Evolutionary conservation across 2,797 vertebrate genomes (phyloP), one percentile per base, ranked within the genome.

Genomic region (Gallirallus australis): DNA sequence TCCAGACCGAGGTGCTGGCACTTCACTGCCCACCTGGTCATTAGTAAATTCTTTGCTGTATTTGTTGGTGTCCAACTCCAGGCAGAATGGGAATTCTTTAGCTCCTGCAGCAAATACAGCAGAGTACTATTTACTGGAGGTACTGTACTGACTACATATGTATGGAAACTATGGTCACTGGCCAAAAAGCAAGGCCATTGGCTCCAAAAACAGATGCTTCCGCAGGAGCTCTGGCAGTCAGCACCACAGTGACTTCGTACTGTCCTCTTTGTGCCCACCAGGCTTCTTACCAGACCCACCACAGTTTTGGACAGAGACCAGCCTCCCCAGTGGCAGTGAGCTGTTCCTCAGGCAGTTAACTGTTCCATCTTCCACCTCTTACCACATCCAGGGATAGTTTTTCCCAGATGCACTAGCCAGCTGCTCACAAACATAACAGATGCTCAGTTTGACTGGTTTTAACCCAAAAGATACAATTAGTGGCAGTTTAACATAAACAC

Each of bases 391-490:
- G 53, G 60, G 66, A 82, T 2, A 57, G 45, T 40, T 64, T 91
- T 89, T 63, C 75, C 78, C 70, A 78, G 42, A 76, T 70, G 77
- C 77, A 73, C 45, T 59, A 91, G 66, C 70, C 94, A 95, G 92
- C 70, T 94, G 88, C 89, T 94, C 78, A 48, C 73, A 94, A 92
- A 77, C 17, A 25, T 50, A 94, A 81, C 82, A 95, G 76, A 93
- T 85, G 78, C 81, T 90, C 60, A 53, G 14, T 89, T 94, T 85
- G 82, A 82, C 83, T 90, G 53, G 64, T 86, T 92, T 93, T 80
- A 96, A 87, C 82, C 84, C 60, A 85, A 91, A 96, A 92, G 68
- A 83, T 59, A 61, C 48, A 77, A 87, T 83, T 90, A 90, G 85
- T 81, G 79, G 35, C 59, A 89, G 54, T 85, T 89, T 85, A 90